phyloP scores from a whole-genome alignment of 2,797 vertebrate genomes.

The Peromyscus eremicus region DNA sequence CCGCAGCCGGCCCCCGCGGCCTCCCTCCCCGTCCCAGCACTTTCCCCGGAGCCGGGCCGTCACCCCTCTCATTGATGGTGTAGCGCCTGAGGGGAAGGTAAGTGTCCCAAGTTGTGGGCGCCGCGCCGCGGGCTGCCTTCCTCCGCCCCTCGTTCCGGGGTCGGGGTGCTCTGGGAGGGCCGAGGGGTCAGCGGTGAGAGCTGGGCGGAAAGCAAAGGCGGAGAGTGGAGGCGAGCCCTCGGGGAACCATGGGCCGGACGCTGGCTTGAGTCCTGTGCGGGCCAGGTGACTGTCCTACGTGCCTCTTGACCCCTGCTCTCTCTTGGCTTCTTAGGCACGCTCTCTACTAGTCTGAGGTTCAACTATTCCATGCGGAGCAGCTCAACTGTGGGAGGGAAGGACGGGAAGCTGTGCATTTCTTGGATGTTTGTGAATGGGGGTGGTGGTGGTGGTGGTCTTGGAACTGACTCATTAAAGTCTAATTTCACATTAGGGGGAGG shows the following conservation, averaged over 20 bases:
- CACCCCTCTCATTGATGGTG: slow-evolving; percentile 93
- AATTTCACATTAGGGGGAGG: slow-evolving; percentile 1
- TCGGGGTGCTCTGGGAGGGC: background rate
- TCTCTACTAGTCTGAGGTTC: slow-evolving; percentile 47
- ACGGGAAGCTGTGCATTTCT: background rate
- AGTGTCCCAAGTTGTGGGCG: slow-evolving; percentile 84
- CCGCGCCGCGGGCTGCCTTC: background rate
- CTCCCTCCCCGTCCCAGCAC: slow-evolving; percentile 66
- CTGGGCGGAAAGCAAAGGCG: background rate
- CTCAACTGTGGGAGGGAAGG: background rate
- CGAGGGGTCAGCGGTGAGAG: background rate
- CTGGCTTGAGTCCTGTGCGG: background rate
- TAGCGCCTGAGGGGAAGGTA: slow-evolving; percentile 93
- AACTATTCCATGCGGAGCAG: background rate
- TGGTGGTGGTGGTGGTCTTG: background rate
- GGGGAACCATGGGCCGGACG: background rate
- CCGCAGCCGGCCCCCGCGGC: slow-evolving; percentile 57
- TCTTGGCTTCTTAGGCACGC: background rate
- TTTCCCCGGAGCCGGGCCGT: slow-evolving; percentile 80
- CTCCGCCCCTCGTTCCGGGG: background rate
- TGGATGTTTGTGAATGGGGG: slow-evolving; percentile 29
- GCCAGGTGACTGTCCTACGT: background rate
- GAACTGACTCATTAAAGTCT: slow-evolving; percentile 41
- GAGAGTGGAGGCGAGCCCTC: background rate
- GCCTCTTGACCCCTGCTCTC: background rate